phyloP scores from a whole-genome alignment of 2,888 invertebrate species.

The Drosophila hamatofila region DNA sequence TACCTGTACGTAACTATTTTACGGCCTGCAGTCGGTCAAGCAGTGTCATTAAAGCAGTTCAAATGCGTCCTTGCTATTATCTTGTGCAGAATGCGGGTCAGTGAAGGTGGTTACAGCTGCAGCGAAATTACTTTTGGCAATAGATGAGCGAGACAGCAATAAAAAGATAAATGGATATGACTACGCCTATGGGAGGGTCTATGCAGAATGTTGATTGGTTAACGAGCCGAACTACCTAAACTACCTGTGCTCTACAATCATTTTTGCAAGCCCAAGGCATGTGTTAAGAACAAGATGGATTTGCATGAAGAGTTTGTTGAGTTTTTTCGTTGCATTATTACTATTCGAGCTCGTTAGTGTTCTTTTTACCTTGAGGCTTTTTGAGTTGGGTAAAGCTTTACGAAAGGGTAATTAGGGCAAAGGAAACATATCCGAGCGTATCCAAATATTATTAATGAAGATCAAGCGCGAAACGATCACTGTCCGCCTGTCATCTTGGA shows the following conservation, averaged over 20 bases:
- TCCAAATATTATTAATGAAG: no score
- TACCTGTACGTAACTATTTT: slow-evolving; percentile 20
- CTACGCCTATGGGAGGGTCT: slow-evolving; percentile 5
- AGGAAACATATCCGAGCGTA: no score
- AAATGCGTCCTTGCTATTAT: slow-evolving; percentile 67
- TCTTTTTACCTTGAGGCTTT: no score
- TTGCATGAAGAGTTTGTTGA: no score
- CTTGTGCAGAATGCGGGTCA: not conserved
- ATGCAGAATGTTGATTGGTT: slow-evolving; percentile 23
- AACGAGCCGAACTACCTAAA: not conserved
- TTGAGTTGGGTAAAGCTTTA: no score
- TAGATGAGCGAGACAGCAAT: slow-evolving; percentile 17
- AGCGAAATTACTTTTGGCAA: not conserved
- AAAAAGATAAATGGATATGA: not conserved
- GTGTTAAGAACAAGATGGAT: no score
- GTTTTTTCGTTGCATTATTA: no score
- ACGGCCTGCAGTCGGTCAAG: slow-evolving; percentile 28
- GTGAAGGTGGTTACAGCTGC: slow-evolving; percentile 5
- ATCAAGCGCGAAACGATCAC: no score
- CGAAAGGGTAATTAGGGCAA: no score
- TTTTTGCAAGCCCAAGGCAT: not conserved
- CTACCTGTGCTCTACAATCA: not conserved
- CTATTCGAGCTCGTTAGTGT: no score
- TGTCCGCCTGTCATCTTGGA: no score
- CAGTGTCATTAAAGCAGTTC: slow-evolving; percentile 56